Evolutionary conservation across 2,113 vertebrate genomes (phyloP), one percentile per base, ranked within the genome.

Genomic region (Datnioides undecimradiatus): DNA sequence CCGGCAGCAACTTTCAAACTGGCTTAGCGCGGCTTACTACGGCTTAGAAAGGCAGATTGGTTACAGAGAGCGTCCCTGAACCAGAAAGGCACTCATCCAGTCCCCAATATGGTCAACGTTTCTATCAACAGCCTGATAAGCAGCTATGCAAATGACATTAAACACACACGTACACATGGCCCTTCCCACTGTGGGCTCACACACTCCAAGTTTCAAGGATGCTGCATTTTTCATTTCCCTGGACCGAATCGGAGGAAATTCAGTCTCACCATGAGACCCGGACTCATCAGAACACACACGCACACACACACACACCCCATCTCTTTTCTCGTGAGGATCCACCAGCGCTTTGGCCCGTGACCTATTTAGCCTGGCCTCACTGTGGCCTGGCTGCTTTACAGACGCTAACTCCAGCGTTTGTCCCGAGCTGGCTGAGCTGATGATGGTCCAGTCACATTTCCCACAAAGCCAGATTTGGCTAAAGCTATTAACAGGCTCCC

Each of bases 11-110:
- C 87, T 90, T 88, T 87, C 71, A 85, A 90, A 88, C 87, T 73
- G 82, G 82, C 79, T 91, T 90, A 83, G 48, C 75, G 10, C 7
- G 60, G 87, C 72, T 92, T 92, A 91, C 77, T 72, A 79, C 75
- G 3, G 80, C 82, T 90, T 79, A 91, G 73, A 92, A 78, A 86
- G 78, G 86, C 84, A 80, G 87, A 88, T 82, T 86, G 86, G 87
- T 90, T 82, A 83, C 86, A 86, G 71, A 85, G 72, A 79, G 76
- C 66, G 80, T 81, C 79, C 79, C 86, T 69, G 62, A 82, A 91
- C 80, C 73, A 55, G 55, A 81, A 38, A 76, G 59, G 71, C 76
- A 78, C 62, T 72, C 71, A 76, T 78, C 64, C 70, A 51, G 48
- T 63, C 66, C 65, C 71, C 71, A 72, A 74, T 59, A 86, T 59